Base-by-base conservation (phyloP, 1,140 invertebrate genomes). In the Piezodorus guildinii region DNA sequence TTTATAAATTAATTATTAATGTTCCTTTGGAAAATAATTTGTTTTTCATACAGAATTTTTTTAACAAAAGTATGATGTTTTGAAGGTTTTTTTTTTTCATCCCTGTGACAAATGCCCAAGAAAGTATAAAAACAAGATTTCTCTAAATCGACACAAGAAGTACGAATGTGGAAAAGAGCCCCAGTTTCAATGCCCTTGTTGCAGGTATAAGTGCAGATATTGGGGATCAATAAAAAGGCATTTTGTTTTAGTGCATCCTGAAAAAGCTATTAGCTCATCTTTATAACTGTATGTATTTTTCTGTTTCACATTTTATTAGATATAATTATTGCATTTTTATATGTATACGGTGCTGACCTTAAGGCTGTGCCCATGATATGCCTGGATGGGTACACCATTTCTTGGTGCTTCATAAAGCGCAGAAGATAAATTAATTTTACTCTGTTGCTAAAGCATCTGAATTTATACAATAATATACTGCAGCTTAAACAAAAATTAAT, bases 131-230 rank as follows among this genome's bases (percentile, higher is more conserved):
- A 74, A 76, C 65, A 67, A 65, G 46, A 63, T 58, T 27, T 60
- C 74, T 0, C 65, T 81, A 0, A 74, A 72, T 71, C 71, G 80
- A 44, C 81, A 83, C 65, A 72, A 77, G 59, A 73, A 78, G 51
- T 81, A 80, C 58, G 80, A 82, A 64, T 83, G 81, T 66, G 79
- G 79, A 2, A 73, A 78, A 19, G 77, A 79, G 51, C 78, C 78
- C 0, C 74, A 77, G 62, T 72, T 72, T 59, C 49, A 60, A 51
- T 80, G 77, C 62, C 71, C 71, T 9, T 66, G 72, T 44, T 80
- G 77, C 63, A 63, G 64, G 15, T 75, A 74, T 62, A 72, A 72
- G 25, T 75, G 74, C 51, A 77, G 77, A 68, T 72, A 77, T 65
- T 75, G 74, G 63, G 77, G 75, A 54, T 73, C 78, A 67, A 71